Conservation (phyloP, 2,113 vertebrate genomes). For the Regulus satrapa region DNA sequence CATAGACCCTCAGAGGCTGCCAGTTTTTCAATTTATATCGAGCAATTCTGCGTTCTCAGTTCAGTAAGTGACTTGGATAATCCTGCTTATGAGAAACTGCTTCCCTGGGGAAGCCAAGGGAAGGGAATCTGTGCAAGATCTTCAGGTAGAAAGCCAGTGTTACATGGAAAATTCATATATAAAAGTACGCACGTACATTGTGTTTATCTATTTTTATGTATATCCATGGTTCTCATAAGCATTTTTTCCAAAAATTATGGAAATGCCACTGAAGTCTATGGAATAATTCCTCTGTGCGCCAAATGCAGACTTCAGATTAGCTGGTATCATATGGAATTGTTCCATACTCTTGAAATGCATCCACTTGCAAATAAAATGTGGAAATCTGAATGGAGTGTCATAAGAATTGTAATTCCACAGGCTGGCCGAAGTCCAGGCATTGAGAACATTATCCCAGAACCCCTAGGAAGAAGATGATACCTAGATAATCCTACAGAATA, state of each 20-base stretch:
- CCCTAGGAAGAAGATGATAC: neutral
- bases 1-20: neutral
- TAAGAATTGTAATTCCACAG: neutral
- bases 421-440: neutral
- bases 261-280: neutral
- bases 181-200: neutral
- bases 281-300: neutral
- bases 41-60: neutral
- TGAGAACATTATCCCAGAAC: neutral
- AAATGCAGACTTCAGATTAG: neutral
- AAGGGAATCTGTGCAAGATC: neutral
- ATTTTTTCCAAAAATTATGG: neutral
- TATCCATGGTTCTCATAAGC: neutral
- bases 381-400: neutral
- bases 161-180: neutral
- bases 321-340: neutral
- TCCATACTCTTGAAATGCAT: neutral
- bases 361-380: neutral
- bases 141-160: neutral
- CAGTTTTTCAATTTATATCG: neutral
- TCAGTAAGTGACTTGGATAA: slow-evolving; percentile 29
- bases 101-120: neutral
- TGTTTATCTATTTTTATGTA: neutral
- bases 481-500: neutral
- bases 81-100: neutral